These are phyloP conservation scores for Cheirogaleus medius DNA, from an alignment of 2,113 vertebrate species.

Conservation along the genomic window DNA sequence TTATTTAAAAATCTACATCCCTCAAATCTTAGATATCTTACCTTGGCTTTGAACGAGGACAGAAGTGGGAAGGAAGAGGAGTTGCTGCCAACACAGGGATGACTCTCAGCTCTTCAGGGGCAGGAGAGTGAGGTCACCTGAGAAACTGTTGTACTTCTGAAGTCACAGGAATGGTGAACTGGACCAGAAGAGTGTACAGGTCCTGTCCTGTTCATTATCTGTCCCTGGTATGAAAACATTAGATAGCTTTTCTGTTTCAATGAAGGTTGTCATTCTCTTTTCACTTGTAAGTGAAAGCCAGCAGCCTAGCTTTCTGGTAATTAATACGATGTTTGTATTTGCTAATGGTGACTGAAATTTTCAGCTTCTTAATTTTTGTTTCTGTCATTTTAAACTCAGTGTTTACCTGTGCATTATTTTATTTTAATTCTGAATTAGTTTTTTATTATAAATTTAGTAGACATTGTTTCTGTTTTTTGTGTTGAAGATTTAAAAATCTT, in stretches of 20 bases:
- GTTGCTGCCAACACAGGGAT: not conserved
- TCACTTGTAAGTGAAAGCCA: not conserved
- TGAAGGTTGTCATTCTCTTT: not conserved
- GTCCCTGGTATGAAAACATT: not conserved
- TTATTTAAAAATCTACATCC: not conserved
- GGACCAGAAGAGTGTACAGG: not conserved
- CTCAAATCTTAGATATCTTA: not conserved
- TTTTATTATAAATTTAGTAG: not conserved
- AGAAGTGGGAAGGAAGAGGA: not conserved
- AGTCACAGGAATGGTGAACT: not conserved
- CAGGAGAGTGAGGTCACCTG: not conserved
- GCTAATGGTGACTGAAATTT: not conserved
- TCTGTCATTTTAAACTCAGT: not conserved
- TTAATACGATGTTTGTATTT: not conserved
- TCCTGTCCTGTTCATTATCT: not conserved
- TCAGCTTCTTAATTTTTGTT: not conserved
- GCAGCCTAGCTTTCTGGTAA: not conserved
- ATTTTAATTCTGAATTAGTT: not conserved
- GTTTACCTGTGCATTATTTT: not conserved
- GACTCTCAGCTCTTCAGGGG: not conserved
- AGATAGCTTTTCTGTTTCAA: not conserved
- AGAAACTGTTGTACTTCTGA: not conserved
- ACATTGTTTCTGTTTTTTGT: not conserved
- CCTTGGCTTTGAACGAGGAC: not conserved
- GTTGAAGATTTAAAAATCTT: not conserved